Evolutionary conservation across 2,888 invertebrate species (phyloP), one percentile per base, ranked within the genome.

Genomic region (Agrochola lychnidis): DNA sequence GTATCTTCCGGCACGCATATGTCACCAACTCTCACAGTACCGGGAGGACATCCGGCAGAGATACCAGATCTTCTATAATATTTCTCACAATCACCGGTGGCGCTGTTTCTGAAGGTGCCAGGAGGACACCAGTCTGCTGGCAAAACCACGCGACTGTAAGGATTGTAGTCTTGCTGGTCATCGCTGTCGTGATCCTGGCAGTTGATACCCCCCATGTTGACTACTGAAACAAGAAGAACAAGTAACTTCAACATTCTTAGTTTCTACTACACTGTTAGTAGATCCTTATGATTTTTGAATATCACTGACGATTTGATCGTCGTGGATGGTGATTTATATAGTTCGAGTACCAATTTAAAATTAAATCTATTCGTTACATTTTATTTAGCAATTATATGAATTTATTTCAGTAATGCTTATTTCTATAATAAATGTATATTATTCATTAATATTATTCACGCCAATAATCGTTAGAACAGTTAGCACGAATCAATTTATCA

Each of bases 161-260:
- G 36, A 36, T 36, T 36, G 36, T 36, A 36, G 36, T 36, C 36
- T 36, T 36, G 2, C 45, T 53, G 51, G 51, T 40, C 36, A 7
- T 70, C 16, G 1, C 0, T 16, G 12, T 16, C 45, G 10, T 25
- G 0, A 9, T 25, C 1, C 22, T 42, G 22, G 45, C 45, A 45
- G 12, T 45, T 45, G 45, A 45, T 45, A 45, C 12, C 45, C 12
- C 45, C 45, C 45, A 12, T 45, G 45, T 9, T n/a, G 30, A n/a
- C 9, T 1, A 53, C 5, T 16, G 62, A 6, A 7, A 62, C 4
- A 30, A 74, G 6, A 53, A 74, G 9, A 14, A 53, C 14, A 19
- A 62, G 19, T 16, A 53, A 53, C 30, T 71, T 30, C 22, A 42
- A 53, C 14, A 62, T 62, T 71, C n/a, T 73, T 42, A n/a, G 53